Base-by-base conservation (phyloP, 1,140 invertebrate genomes). In the Elymnias hypermnestra region DNA sequence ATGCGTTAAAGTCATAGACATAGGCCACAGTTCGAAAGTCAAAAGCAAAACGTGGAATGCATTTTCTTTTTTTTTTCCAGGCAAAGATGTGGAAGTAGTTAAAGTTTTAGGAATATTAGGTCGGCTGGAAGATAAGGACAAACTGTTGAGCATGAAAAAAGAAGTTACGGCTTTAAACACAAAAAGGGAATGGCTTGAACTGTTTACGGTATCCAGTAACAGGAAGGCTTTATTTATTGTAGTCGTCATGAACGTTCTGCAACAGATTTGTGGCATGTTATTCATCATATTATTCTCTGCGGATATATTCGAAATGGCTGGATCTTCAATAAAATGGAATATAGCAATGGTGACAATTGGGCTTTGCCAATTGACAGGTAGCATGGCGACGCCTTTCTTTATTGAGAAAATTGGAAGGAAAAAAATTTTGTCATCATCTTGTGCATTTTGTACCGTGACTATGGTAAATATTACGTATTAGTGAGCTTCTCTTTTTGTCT, bases 231-330 rank as follows among this genome's bases (percentile, higher is more conserved):
- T 74, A 7, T 47, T 61, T 1, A 63, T 67, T 12, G 57, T 62
- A 0, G 10, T 59, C 0, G 38, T 40, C 8, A 42, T 69, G 14
- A 56, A 43, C 4, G 40, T 63, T 6, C 44, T 89, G 45, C 87
- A 89, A 8, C 49, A 60, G 8, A 1, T 29, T 0, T 60, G 57
- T 78, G 58, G 63, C 13, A 59, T 83, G 15, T 58, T 88, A 52
- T 86, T 81, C 2, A 62, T 90, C 3, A 78, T 88, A 44, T 89
- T 89, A 45, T 89, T 89, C 46, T 76, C 87, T 0, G 79, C 83
- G 0, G 58, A 68, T 2, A 89, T 82, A 60, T 89, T 79, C 26
- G 41, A 74, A 41, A 47, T 63, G 4, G 72, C 70, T n/a, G 59
- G 46, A 10, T 68, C 68, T 3, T 60, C 59, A 3, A 39, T 76